A percentile compares a stretch with the other conserved stretches of the same genome.
Evolutionary conservation across 2,888 invertebrate species (phyloP).

Genomic region (Miltochrista miniata): DNA sequence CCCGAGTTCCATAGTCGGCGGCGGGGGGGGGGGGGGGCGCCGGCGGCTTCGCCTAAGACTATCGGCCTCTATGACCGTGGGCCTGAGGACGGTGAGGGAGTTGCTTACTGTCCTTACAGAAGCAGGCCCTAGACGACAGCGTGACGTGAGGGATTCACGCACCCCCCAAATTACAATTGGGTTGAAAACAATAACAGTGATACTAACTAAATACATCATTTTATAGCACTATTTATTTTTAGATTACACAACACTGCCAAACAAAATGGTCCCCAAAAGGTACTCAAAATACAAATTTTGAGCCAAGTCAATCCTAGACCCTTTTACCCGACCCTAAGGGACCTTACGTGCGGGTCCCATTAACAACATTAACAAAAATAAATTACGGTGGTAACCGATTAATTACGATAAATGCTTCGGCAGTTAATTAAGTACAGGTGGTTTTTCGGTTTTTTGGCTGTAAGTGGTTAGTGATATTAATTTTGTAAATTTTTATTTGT

Average conservation of each 20-base stretch:
- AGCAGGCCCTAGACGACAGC: too few relatives aligned
- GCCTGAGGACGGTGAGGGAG: too few relatives aligned
- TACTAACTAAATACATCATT: too few relatives aligned
- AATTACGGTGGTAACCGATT: conserved; percentile 39
- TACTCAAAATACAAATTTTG: not conserved
- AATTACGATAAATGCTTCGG: conserved; percentile 30
- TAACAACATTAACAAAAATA: conserved; percentile 42
- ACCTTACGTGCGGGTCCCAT: conserved; percentile 19
- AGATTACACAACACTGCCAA: not conserved
- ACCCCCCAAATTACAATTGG: too few relatives aligned
- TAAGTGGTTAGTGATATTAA: not conserved
- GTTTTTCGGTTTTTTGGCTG: conserved; percentile 5
- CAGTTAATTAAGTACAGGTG: conserved; percentile 44
- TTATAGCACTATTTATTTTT: too few relatives aligned
- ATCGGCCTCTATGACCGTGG: too few relatives aligned
- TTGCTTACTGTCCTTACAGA: too few relatives aligned
- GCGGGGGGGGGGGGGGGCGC: too few relatives aligned
- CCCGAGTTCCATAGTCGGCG: too few relatives aligned
- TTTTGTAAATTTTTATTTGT: not conserved
- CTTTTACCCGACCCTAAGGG: conserved; percentile 17
- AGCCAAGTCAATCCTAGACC: conserved; percentile 2
- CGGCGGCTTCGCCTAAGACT: too few relatives aligned
- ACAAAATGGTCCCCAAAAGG: not conserved
- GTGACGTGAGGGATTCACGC: too few relatives aligned
- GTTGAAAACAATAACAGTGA: too few relatives aligned